These are phyloP conservation scores for Drosophila burlai DNA, from an alignment of 1,140 invertebrate genomes.

Conservation along the genomic window DNA sequence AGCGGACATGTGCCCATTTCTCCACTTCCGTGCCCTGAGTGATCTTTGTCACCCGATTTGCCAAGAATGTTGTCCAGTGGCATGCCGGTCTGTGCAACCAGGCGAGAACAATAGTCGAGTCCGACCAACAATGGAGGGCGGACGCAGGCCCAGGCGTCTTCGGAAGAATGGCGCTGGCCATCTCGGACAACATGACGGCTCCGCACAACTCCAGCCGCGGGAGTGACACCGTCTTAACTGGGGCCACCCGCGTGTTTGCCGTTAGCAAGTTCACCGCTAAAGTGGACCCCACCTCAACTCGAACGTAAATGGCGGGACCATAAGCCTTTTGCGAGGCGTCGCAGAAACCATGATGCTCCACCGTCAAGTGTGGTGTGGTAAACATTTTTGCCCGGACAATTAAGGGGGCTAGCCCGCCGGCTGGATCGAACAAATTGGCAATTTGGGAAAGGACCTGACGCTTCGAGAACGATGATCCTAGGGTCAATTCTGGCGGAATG, in stretches of 20 bases:
- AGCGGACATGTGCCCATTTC: too few relatives aligned
- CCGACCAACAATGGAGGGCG: too few relatives aligned
- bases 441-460: not conserved
- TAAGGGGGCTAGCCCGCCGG: not conserved
- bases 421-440: not conserved
- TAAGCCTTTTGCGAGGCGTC: not conserved
- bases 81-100: not conserved
- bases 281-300: not conserved
- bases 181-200: too few relatives aligned
- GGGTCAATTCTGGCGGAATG: not conserved
- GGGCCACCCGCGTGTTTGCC: too few relatives aligned
- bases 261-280: not conserved
- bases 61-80: constrained; percentile 3
- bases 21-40: too few relatives aligned
- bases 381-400: not conserved
- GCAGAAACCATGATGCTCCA: not conserved
- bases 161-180: too few relatives aligned
- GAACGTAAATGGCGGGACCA: not conserved
- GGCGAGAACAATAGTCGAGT: not conserved
- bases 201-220: too few relatives aligned
- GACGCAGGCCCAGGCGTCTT: too few relatives aligned
- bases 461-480: not conserved
- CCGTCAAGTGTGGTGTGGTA: not conserved
- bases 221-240: too few relatives aligned
- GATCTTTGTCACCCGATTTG: not conserved